These are phyloP conservation scores for Drosophila ustulata DNA, from an alignment of 2,888 invertebrate species.

Conservation along the genomic window DNA sequence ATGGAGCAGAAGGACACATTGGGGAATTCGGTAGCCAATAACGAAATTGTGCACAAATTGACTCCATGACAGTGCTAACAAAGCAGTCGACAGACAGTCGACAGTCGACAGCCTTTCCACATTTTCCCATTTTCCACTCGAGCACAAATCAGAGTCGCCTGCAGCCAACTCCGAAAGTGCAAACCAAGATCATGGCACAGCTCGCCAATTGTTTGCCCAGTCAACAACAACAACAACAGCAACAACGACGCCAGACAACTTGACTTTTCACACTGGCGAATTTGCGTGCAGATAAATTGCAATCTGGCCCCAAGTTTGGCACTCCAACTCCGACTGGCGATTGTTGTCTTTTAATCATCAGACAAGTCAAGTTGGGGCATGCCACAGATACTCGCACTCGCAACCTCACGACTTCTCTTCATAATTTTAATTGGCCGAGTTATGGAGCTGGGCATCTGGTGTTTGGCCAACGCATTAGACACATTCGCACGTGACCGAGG, in stretches of 20 bases:
- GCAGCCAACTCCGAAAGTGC: conserved; percentile 50
- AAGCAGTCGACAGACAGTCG: conserved; percentile 12
- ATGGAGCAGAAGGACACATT: conserved; percentile 11
- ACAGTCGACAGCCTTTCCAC: conserved; percentile 3
- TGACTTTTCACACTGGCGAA: conserved; percentile 75
- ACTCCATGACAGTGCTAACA: conserved; percentile 50
- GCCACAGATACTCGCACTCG: conserved; percentile 33
- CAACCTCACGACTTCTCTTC: conserved; percentile 40
- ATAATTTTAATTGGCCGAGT: conserved; percentile 60
- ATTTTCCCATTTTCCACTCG: conserved; percentile 3
- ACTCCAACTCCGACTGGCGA: conserved; percentile 43
- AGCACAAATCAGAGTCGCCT: conserved; percentile 55
- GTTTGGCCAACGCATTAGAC: conserved; percentile 58
- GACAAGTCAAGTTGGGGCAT: conserved; percentile 32
- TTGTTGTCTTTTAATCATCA: conserved; percentile 78
- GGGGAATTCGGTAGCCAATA: conserved; percentile 49
- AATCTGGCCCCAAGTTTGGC: conserved; percentile 63
- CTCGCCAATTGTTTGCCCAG: conserved; percentile 73
- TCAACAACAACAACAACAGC: conserved; percentile 40
- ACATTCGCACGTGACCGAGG: conserved; percentile 47
- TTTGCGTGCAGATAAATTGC: conserved; percentile 79
- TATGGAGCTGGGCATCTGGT: conserved; percentile 22
- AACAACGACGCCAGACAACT: conserved; percentile 55
- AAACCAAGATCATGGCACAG: conserved; percentile 75
- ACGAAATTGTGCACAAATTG: conserved; percentile 69